Evolutionary conservation across 1,140 invertebrate species (phyloP), one percentile per base, ranked within the genome.

Genomic region (Globodera rostochiensis): DNA sequence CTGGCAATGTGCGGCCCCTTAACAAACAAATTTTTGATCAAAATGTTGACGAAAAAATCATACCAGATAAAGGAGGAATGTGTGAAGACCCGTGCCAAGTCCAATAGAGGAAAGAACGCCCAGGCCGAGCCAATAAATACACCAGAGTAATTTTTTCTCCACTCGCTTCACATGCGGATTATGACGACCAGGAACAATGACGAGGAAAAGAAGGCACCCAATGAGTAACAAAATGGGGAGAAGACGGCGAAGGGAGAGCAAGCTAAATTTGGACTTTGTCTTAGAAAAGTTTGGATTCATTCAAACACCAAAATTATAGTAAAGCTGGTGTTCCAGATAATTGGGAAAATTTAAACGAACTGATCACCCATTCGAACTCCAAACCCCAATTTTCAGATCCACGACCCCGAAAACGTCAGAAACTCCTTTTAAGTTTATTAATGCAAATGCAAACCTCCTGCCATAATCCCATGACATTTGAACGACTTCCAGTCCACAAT

Each of bases 101-200:
- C 98, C 97, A 71, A 99, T 95, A 11, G 96, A 98, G 45, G 96
- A 98, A 74, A 98, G 92, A 25, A 99, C 94, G 53, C 97, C 97
- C 73, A 99, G 92, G 13, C 95, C 94, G 82, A 97, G 92, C 97
- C 97, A 99, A 92, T 97, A 98, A 9, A 93, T 87, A 91, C 93
- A 95, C 94, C 95, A 96, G 53, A 92, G 82, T 45, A 92, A 82
- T 81, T 90, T 89, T 86, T 91, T 92, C 82, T 91, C 90, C 50
- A 91, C 81, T 73, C 78, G 82, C 73, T 84, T 80, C 11, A 87
- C 81, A 49, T 82, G 79, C 71, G 77, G n/a, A 66, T 84, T 86
- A 77, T 89, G 88, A 4, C 45, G 53, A 46, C 88, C 88, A 1
- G 86, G 88, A n/a, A 81, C 73, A 19, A 71, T 19, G 79, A 90